A percentile compares a stretch with the other conserved stretches of the same genome.
Evolutionary conservation across 35 echinoderm and acorn worm species (phyloP).

Genomic region (Heliocidaris tuberculata): DNA sequence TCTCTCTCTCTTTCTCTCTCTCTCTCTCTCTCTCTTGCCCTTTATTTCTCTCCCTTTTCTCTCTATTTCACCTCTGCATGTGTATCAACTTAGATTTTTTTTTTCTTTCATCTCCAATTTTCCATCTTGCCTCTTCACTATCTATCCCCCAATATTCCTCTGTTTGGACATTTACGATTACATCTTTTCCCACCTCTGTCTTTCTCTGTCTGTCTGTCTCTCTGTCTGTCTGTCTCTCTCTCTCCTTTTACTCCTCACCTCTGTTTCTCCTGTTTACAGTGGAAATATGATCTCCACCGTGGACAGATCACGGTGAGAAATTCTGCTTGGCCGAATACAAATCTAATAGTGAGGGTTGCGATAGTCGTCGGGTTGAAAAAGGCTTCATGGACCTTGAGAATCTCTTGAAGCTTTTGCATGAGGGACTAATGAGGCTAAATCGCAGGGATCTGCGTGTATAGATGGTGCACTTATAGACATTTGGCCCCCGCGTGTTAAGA

Average conservation of each 20-base stretch:
- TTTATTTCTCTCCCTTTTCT: too few relatives aligned
- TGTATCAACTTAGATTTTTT: too few relatives aligned
- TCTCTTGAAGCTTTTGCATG: background rate
- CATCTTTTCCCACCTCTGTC: too few relatives aligned
- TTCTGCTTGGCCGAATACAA: background rate
- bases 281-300: background rate
- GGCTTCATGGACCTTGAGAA: background rate
- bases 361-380: background rate
- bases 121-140: too few relatives aligned
- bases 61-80: too few relatives aligned
- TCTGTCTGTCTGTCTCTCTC: too few relatives aligned
- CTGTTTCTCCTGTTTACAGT: background rate
- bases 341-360: conserved; percentile 1
- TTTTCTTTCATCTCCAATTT: too few relatives aligned
- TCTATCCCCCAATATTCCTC: too few relatives aligned
- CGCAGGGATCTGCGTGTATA: background rate
- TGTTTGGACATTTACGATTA: too few relatives aligned
- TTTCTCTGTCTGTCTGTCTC: too few relatives aligned
- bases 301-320: background rate
- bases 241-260: background rate
- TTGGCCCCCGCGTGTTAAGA: background rate
- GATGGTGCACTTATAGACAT: background rate
- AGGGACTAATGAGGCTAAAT: background rate
- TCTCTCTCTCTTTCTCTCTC: too few relatives aligned
- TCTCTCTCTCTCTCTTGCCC: too few relatives aligned